phyloP scores from a whole-genome alignment of 2,797 vertebrate species.

The Lagorchestes hirsutus region DNA sequence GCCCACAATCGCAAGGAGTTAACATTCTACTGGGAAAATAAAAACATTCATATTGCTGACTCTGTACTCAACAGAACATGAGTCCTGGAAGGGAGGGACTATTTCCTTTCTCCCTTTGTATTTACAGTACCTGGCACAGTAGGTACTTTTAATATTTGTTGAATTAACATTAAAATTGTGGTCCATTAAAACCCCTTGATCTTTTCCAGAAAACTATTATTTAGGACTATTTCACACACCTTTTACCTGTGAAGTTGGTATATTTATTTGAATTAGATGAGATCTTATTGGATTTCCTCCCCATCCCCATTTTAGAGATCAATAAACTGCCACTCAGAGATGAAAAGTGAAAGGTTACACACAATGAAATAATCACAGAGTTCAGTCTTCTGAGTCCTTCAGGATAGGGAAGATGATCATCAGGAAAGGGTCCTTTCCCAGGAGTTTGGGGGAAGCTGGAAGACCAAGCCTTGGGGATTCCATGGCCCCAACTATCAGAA shows the following conservation, averaged over 20 bases:
- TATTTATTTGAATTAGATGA: background rate
- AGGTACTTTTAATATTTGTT: background rate
- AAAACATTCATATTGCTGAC: background rate
- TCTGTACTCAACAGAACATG: background rate
- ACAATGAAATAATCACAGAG: background rate
- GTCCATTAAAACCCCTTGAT: background rate
- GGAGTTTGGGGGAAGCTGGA: background rate
- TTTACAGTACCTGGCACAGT: background rate
- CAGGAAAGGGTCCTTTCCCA: no score
- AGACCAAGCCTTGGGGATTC: background rate
- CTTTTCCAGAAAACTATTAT: background rate
- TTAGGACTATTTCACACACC: background rate
- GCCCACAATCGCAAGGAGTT: background rate
- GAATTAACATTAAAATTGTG: background rate
- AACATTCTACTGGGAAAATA: background rate
- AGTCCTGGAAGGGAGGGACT: background rate
- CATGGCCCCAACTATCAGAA: background rate
- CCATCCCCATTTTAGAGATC: background rate
- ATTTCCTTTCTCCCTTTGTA: background rate
- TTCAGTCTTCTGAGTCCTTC: background rate
- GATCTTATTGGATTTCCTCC: background rate
- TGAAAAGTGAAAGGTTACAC: background rate
- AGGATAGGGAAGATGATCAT: no score
- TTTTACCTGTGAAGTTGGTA: background rate
- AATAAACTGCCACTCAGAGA: no score